Base-by-base conservation (phyloP, 2,797 vertebrate genomes). In the Onychomys torridus region DNA sequence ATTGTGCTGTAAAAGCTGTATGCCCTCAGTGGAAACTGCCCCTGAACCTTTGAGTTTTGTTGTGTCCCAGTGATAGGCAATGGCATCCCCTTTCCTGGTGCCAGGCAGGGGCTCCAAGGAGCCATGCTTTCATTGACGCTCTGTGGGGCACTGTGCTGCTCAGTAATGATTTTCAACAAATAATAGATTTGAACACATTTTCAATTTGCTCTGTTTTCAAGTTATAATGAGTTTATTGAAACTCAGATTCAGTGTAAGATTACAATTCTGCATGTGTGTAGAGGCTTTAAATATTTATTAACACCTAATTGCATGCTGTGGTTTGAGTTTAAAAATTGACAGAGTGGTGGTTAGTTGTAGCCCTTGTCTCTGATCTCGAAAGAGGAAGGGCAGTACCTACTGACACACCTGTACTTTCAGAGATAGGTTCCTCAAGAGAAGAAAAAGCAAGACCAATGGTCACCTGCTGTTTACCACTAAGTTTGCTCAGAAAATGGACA, bases 271-370 rank as follows among this genome's bases (percentile, higher is more conserved):
- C 12, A 29, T 63, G 57, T 0, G 21, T 67, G 3, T 0, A 2
- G 77, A 73, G 13, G 0, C 6, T 40, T 21, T 92, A 77, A 43
- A 67, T 67, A 85, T 16, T 65, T 65, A 89, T 87, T 86, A 86
- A 52, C 83, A 14, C 37, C 13, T 37, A 84, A 71, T 9, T 49
- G 92, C 40, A 57, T 65, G 34, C 0, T 37, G 1, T 23, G 25
- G 32, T 89, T 83, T 93, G 46, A 90, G 63, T 32, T 91, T 29
- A 91, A 9, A 67, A n/a, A 32, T 69, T n/a, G 63, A 86, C 14
- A 55, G 8, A 55, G 9, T 88, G 25, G 14, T 40, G 25, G 14
- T 40, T 55, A 55, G 34, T 55, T 37, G 14, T 55, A 57, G 46
- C 19, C 32, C 7, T 19, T 19, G 43, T 12, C 32, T 40, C 5